phyloP scores from a whole-genome alignment of 2,888 invertebrate species.

The Parnassius orleans region DNA sequence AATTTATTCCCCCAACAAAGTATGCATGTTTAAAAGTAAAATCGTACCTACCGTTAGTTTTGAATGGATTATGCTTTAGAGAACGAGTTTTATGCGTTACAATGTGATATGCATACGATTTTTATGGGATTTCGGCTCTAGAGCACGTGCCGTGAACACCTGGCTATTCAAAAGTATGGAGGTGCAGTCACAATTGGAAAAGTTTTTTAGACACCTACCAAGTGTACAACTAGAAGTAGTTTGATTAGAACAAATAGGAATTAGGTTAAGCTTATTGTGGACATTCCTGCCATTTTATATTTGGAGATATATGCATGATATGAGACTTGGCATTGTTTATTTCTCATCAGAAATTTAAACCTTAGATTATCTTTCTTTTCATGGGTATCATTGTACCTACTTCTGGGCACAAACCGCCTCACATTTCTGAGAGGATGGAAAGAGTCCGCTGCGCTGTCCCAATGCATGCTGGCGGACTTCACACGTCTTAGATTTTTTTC shows the following conservation, averaged over 20 bases:
- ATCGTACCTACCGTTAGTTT: constrained; percentile 21
- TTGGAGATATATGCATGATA: no score
- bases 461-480: no score
- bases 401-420: no score
- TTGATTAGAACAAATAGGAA: constrained; percentile 39
- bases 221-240: constrained; percentile 22
- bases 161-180: constrained; percentile 65
- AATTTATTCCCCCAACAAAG: not conserved
- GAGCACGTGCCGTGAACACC: constrained; percentile 67
- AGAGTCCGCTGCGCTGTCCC: no score
- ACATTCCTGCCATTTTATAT: constrained; percentile 1
- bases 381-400: no score
- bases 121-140: constrained; percentile 45
- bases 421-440: no score
- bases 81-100: constrained; percentile 19
- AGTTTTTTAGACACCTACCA: constrained; percentile 31
- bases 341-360: no score
- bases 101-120: constrained; percentile 30
- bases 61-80: constrained; percentile 18
- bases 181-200: constrained; percentile 51
- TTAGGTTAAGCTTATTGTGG: constrained; percentile 28
- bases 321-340: no score
- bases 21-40: constrained; percentile 14
- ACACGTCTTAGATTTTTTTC: no score
- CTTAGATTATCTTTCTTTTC: no score